phyloP scores from a whole-genome alignment of 30 jellyfish, hydroid and myxozoan genomes.

The Phacellophora camtschatica region DNA sequence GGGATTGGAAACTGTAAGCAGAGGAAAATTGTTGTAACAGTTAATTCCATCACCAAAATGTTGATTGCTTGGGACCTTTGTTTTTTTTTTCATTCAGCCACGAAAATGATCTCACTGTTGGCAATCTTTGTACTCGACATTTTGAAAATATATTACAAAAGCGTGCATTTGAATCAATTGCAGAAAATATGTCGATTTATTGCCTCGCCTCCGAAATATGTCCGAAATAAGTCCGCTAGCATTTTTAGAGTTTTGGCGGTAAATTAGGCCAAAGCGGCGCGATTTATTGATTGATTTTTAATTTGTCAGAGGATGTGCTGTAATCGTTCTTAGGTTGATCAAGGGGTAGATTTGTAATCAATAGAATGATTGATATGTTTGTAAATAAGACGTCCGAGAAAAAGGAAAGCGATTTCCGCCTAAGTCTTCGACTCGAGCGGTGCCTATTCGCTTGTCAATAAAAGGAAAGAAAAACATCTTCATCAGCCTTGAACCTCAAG shows the following conservation, averaged over 20 bases:
- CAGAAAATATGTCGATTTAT: too few species aligned
- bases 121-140: too few species aligned
- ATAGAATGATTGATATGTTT: conserved; percentile 32
- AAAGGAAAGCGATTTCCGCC: conserved; percentile 69
- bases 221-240: too few species aligned
- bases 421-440: conserved; percentile 46
- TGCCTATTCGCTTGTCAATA: conserved; percentile 9
- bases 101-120: too few species aligned
- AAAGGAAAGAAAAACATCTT: conserved; percentile 14
- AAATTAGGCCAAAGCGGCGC: not conserved
- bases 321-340: not conserved
- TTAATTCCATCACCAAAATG: too few species aligned
- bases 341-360: conserved; percentile 38
- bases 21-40: too few species aligned
- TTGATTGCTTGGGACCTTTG: too few species aligned
- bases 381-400: conserved; percentile 26
- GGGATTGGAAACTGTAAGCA: too few species aligned
- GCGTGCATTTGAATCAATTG: too few species aligned
- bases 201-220: too few species aligned
- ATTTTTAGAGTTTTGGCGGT: conserved; percentile 26
- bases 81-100: too few species aligned
- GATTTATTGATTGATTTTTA: not conserved
- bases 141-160: too few species aligned
- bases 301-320: conserved; percentile 18
- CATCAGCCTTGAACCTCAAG: conserved; percentile 6